These are phyloP conservation scores for Budorcas taxicolor DNA, from an alignment of 2,113 vertebrate genomes.

Conservation along the genomic window DNA sequence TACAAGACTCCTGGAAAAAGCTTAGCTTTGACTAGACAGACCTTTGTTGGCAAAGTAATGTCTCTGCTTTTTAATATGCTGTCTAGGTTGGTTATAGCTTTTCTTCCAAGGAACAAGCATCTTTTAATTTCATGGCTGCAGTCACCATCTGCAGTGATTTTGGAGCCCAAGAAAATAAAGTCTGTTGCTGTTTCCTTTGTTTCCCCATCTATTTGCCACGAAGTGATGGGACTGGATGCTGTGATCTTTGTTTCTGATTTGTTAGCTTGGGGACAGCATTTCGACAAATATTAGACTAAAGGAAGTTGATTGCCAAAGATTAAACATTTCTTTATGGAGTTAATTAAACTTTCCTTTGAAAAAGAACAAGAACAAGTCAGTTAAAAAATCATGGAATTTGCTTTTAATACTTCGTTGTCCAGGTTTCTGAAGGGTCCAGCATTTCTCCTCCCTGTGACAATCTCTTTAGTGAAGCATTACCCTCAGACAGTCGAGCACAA, in stretches of 20 bases:
- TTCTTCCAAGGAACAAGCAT: not conserved
- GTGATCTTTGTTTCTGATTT: not conserved
- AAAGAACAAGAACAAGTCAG: not conserved
- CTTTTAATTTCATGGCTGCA: not conserved
- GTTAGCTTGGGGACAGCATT: not conserved
- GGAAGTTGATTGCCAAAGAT: not conserved
- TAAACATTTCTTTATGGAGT: conserved; percentile 1
- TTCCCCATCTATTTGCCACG: not conserved
- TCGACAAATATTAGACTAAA: not conserved
- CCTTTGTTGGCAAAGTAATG: not conserved
- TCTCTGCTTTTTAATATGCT: not conserved
- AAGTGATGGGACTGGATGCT: not conserved
- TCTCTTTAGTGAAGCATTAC: not conserved
- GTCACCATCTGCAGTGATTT: not conserved
- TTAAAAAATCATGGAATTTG: not conserved
- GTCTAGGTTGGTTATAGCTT: not conserved
- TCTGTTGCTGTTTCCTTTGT: not conserved
- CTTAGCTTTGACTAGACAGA: not conserved
- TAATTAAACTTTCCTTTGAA: conserved; percentile 4
- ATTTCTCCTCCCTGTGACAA: not conserved
- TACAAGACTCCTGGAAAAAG: not conserved
- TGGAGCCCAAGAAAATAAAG: not conserved
- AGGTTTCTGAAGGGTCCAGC: not conserved
- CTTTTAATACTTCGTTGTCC: not conserved
- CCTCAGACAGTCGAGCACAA: not conserved